Evolutionary conservation across 1,140 invertebrate species (phyloP).

Genomic region (Drosophila eugracilis): DNA sequence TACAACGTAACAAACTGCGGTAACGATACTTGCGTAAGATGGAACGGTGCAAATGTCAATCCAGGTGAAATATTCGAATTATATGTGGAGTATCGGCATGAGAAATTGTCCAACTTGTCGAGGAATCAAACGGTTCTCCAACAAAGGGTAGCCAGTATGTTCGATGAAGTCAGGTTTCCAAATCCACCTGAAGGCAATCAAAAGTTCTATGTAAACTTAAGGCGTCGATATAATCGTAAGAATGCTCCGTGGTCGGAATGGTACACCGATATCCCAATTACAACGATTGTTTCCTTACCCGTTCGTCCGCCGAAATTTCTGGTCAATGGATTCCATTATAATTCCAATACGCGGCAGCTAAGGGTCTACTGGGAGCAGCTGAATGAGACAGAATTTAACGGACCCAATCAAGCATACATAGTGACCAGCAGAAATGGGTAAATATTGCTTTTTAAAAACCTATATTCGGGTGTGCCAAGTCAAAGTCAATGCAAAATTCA

Average conservation of each 20-base stretch:
- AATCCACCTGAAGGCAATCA: conserved; percentile 11
- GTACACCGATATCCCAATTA: background rate
- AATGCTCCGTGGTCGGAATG: conserved; percentile 4
- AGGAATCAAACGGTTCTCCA: background rate
- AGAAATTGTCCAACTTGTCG: background rate
- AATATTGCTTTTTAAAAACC: no score
- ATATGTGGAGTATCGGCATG: background rate
- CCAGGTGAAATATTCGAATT: background rate
- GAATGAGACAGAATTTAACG: conserved; percentile 12
- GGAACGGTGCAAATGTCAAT: background rate
- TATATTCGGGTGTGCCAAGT: no score
- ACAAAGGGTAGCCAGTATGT: background rate
- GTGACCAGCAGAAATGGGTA: background rate
- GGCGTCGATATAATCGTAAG: background rate
- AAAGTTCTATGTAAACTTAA: conserved; percentile 3
- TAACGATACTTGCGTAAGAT: background rate
- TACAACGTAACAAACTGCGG: no score
- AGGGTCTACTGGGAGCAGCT: conserved; percentile 45
- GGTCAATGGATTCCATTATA: conserved; percentile 9
- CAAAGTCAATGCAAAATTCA: no score
- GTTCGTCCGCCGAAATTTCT: conserved; percentile 6
- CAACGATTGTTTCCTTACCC: background rate
- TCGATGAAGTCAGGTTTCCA: conserved; percentile 7
- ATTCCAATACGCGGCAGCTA: background rate
- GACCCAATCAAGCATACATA: conserved; percentile 1